Percentiles rank a stretch among this genome's conserved stretches.
phyloP scores from a whole-genome alignment of 2,888 invertebrate species.

The Latheticus oryzae region DNA sequence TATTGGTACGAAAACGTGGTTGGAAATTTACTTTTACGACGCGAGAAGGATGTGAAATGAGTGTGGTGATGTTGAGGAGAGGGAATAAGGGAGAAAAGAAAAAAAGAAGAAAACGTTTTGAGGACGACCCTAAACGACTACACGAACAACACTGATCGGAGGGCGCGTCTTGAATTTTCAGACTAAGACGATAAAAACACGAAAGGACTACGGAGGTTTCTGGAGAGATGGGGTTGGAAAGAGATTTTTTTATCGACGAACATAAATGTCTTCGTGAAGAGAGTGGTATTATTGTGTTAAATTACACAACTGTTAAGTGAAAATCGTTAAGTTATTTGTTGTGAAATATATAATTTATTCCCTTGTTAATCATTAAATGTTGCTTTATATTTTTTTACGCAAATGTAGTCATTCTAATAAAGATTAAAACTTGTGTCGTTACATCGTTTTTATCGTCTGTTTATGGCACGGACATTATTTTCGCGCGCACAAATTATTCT shows the following conservation, averaged over 20 bases:
- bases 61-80: slow-evolving; percentile 37
- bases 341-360: no score
- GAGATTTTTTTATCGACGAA: slow-evolving; percentile 18
- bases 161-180: slow-evolving; percentile 41
- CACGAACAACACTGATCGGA: slow-evolving; percentile 43
- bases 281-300: slow-evolving; percentile 24
- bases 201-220: slow-evolving; percentile 14
- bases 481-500: slow-evolving; percentile 11
- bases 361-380: no score
- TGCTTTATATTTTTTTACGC: slow-evolving; percentile 1
- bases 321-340: no score
- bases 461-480: slow-evolving; percentile 19
- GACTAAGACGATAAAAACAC: slow-evolving; percentile 34
- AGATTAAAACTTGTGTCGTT: slow-evolving; percentile 35
- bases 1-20: slow-evolving; percentile 63
- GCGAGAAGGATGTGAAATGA: slow-evolving; percentile 51
- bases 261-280: slow-evolving; percentile 25
- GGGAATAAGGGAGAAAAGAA: no score
- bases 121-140: slow-evolving; percentile 43
- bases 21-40: slow-evolving; percentile 63
- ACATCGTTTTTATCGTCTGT: slow-evolving; percentile 30
- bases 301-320: no score
- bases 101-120: no score
- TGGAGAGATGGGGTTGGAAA: slow-evolving; percentile 5
- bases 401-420: slow-evolving; percentile 28